Evolutionary conservation across 1,140 invertebrate genomes (phyloP).

Genomic region (Adelges cooleyi): DNA sequence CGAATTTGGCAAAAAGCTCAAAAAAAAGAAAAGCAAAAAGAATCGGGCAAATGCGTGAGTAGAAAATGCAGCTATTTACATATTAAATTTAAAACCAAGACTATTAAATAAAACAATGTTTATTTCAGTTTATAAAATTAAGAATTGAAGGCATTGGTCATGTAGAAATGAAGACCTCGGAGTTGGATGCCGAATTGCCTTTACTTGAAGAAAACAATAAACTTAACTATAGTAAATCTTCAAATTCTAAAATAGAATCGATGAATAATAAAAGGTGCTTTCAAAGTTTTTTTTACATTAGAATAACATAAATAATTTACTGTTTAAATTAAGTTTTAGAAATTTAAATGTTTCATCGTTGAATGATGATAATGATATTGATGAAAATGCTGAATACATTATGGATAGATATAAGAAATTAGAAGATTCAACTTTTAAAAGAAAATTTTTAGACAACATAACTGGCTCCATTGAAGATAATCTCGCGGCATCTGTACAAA

Average conservation of each 20-base stretch:
- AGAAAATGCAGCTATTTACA: background rate
- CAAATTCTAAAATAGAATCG: background rate
- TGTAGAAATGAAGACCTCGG: background rate
- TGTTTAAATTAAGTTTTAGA: background rate
- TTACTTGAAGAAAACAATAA: background rate
- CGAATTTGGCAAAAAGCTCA: slow-evolving; percentile 7
- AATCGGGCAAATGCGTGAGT: slow-evolving; percentile 15
- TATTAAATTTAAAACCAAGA: no score
- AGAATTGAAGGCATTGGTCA: slow-evolving; percentile 11
- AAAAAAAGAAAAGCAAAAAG: slow-evolving; percentile 23
- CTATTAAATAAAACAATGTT: no score
- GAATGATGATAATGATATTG: slow-evolving; percentile 22
- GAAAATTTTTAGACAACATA: slow-evolving; percentile 35
- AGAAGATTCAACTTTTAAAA: slow-evolving; percentile 36
- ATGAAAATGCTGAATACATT: slow-evolving; percentile 20
- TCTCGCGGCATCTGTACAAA: slow-evolving; percentile 25
- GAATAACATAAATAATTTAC: no score
- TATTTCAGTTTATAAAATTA: slow-evolving; percentile 11
- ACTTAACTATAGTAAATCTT: background rate
- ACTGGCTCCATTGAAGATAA: slow-evolving; percentile 35
- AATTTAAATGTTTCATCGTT: background rate
- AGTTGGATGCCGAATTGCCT: slow-evolving; percentile 15
- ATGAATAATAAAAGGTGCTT: no score
- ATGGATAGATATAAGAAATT: slow-evolving; percentile 35
- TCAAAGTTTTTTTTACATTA: no score